Evolutionary conservation across 92 coral and sea anemone species (phyloP).

Genomic region (Phenganax marumi): DNA sequence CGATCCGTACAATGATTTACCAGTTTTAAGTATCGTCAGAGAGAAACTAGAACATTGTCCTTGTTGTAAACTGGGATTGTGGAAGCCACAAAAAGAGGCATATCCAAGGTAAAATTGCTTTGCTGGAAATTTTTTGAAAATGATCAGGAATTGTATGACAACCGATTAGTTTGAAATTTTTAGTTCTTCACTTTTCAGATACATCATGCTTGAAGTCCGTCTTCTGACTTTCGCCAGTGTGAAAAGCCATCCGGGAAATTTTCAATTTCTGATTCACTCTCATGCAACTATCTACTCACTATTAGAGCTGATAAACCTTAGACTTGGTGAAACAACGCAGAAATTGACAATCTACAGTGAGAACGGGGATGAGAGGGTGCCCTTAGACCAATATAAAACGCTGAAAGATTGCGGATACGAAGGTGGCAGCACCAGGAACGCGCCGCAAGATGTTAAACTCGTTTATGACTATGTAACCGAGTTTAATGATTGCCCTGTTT

Average conservation of each 20-base stretch:
- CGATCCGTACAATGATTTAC: constrained; percentile 75
- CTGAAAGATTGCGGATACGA: constrained; percentile 78
- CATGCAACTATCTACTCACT: constrained; percentile 76
- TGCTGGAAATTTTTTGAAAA: neutral
- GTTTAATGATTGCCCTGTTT: constrained; percentile 89
- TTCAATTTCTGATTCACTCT: constrained; percentile 84
- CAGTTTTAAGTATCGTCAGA: constrained; percentile 78
- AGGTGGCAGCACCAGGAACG: constrained; percentile 89
- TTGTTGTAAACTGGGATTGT: constrained; percentile 90
- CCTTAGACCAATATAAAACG: constrained; percentile 73
- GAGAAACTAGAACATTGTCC: constrained; percentile 91
- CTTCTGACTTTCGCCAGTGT: constrained; percentile 84
- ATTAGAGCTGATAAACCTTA: constrained; percentile 62
- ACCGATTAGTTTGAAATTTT: neutral
- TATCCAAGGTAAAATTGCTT: constrained; percentile 66
- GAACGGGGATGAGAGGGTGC: constrained; percentile 67
- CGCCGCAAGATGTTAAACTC: constrained; percentile 84
- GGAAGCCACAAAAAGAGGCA: constrained; percentile 79
- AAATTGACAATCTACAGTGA: constrained; percentile 73
- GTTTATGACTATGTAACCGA: constrained; percentile 88
- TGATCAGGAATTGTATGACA: neutral
- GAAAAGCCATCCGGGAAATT: constrained; percentile 89
- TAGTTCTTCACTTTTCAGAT: constrained; percentile 48
- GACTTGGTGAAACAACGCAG: constrained; percentile 84
- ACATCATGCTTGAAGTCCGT: constrained; percentile 76